Conservation (phyloP, 1,140 invertebrate species). For the Bombus vancouverensis region DNA sequence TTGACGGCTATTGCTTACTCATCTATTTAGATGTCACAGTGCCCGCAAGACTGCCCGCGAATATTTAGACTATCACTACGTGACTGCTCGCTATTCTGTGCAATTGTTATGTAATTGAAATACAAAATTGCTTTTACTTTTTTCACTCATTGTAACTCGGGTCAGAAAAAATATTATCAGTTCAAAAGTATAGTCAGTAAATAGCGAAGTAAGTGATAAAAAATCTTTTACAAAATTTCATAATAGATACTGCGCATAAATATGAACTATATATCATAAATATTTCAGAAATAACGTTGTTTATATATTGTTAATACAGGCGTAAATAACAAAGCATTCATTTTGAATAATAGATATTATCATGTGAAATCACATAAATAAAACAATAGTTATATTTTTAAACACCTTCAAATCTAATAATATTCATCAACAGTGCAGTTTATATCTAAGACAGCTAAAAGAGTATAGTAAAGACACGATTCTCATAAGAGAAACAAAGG, state of each 20-base stretch:
- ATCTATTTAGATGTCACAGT: neutral
- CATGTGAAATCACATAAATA: neutral
- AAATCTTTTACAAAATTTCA: no score
- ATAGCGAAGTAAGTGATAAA: no score
- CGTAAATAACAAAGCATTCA: neutral
- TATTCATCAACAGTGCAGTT: neutral
- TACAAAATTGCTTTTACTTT: neutral
- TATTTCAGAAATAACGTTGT: neutral
- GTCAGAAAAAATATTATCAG: no score
- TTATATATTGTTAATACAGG: neutral
- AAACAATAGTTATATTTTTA: neutral
- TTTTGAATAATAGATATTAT: neutral
- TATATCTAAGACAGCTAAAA: neutral
- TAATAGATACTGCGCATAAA: no score
- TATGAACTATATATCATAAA: no score
- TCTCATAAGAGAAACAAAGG: no score
- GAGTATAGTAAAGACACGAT: no score
- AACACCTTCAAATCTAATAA: neutral
- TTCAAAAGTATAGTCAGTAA: no score
- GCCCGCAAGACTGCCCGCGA: no score
- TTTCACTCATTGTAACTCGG: neutral
- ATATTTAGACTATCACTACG: no score
- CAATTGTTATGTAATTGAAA: neutral
- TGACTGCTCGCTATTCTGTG: neutral
- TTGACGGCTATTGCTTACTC: neutral